A percentile compares a stretch with the other conserved stretches of the same genome.
Evolutionary conservation across 2,113 vertebrate genomes (phyloP).

Genomic region (Lates calcarifer): DNA sequence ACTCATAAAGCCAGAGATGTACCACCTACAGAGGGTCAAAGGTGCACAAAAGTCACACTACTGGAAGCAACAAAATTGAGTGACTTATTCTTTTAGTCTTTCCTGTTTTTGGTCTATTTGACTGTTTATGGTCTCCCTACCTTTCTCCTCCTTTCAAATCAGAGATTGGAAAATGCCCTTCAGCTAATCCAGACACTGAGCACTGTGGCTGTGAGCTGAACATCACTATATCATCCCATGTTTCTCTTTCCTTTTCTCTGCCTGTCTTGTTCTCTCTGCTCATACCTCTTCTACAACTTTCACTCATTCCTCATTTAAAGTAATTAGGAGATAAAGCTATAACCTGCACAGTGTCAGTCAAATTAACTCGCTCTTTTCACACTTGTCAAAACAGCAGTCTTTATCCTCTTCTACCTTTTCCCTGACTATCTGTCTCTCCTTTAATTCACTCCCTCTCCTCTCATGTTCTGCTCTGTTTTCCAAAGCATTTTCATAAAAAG

Average conservation of each 20-base stretch:
- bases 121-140: background rate
- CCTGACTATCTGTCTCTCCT: background rate
- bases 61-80: no score
- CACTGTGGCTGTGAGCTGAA: background rate
- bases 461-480: background rate
- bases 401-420: background rate
- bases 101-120: background rate
- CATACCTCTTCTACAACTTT: background rate
- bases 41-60: no score
- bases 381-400: constrained; percentile 1
- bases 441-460: background rate
- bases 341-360: constrained; percentile 25
- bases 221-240: background rate
- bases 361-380: background rate
- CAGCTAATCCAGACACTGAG: background rate
- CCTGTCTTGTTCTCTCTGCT: constrained; percentile 3
- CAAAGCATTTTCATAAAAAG: background rate
- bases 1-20: no score
- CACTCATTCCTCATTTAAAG: constrained; percentile 1
- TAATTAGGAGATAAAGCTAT: constrained; percentile 17
- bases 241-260: background rate
- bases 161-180: background rate
- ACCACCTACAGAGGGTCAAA: no score
- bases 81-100: background rate
- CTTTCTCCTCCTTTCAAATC: constrained; percentile 1